Evolutionary conservation across 2,888 invertebrate species (phyloP), one percentile per base, ranked within the genome.

Genomic region (Eueremaeus valkanovi): DNA sequence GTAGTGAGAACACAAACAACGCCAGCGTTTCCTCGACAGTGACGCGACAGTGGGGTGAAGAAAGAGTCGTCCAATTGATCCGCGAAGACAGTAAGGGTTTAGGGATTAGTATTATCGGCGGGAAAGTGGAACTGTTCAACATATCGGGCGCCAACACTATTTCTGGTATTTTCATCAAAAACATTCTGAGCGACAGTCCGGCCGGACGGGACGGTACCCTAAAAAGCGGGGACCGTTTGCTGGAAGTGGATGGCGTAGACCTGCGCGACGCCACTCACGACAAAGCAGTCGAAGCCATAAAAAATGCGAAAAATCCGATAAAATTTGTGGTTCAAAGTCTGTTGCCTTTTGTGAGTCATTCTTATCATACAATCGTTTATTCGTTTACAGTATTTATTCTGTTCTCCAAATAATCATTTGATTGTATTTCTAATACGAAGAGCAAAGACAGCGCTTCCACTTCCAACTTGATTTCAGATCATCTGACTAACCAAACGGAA

Each of bases 161-260:
- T 79, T 90, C 94, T 76, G 98, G 98, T 8, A 97, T 99, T 82
- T 99, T 99, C 84, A 94, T 99, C 82, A 98, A 98, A 84, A 94
- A 95, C 81, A 96, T 99, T 0, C 89, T 96, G 18, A 89, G 93
- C 0, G 90, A 93, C 78, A 95, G 95, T 84, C 96, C 98, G 0
- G 99, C 98, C 0, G 95, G 94, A 72, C 87, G 88, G 81, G 90
- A 92, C 79, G 94, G 92, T n/a, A 81, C 81, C 78, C 84, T 87
- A 27, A 86, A 93, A 90, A 91, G 91, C 75, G 94, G 94, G 0
- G 94, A 94, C 84, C 86, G 93, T 75, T 93, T 94, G 81, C 85
- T 94, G 78, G 93, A 94, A 83, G 85, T 99, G 36, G 95, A 95
- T 82, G 95, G 93, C 13, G 88, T 90, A 36, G 94, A 95, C 85